Evolutionary conservation across 1,140 invertebrate genomes (phyloP).

Genomic region (Drosophila aff.): DNA sequence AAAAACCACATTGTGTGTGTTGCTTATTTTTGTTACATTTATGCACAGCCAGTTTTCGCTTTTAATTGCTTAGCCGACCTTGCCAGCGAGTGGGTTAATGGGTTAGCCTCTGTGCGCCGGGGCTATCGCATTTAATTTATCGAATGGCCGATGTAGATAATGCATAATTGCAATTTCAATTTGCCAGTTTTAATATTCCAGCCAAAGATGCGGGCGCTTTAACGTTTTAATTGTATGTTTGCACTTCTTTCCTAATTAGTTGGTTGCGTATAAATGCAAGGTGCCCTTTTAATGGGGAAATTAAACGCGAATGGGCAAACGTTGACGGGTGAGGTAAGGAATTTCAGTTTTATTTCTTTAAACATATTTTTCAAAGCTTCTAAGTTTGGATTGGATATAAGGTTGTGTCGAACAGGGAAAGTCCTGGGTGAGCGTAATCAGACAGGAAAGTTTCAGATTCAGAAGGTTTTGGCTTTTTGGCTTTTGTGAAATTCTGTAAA

Average conservation of each 20-base stretch:
- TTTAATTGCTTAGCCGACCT: slow-evolving; percentile 57
- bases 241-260: slow-evolving; percentile 24
- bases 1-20: slow-evolving; percentile 44
- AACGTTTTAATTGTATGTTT: slow-evolving; percentile 22
- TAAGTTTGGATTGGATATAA: not conserved
- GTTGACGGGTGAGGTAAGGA: not conserved
- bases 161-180: slow-evolving; percentile 48
- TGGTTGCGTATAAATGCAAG: slow-evolving; percentile 3
- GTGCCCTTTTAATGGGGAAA: not conserved
- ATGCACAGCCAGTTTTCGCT: slow-evolving; percentile 43
- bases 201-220: slow-evolving; percentile 29
- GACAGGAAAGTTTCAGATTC: too few species aligned
- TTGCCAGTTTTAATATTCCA: slow-evolving; percentile 37
- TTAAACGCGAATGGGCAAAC: not conserved
- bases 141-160: slow-evolving; percentile 43
- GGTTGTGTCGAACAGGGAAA: too few species aligned
- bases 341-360: not conserved
- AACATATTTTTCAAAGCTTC: not conserved
- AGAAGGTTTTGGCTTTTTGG: too few species aligned
- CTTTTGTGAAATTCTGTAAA: too few species aligned
- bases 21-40: slow-evolving; percentile 49
- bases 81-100: slow-evolving; percentile 39
- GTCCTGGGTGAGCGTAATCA: too few species aligned
- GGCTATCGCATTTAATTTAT: slow-evolving; percentile 47
- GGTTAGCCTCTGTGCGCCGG: slow-evolving; percentile 29